Conservation (phyloP, 2,888 invertebrate genomes). For the Philereme transversata region DNA sequence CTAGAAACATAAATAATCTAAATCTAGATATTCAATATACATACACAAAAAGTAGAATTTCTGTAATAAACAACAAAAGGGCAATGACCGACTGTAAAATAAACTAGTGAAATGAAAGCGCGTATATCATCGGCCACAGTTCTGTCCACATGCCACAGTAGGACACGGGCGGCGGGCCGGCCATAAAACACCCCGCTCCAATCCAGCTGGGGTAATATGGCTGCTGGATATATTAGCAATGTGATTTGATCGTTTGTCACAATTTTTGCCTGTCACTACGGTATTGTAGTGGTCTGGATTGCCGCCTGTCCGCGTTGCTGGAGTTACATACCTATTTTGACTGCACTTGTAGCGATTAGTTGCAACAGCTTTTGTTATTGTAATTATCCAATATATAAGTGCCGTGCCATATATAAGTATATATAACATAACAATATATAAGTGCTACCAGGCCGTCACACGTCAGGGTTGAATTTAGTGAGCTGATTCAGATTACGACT, state of each 20-base stretch:
- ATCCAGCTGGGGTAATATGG: slow-evolving; percentile 48
- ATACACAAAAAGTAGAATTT: too few relatives aligned
- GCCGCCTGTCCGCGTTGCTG: slow-evolving; percentile 11
- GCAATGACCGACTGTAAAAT: slow-evolving; percentile 50
- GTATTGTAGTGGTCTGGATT: slow-evolving; percentile 26
- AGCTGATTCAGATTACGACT: too few relatives aligned
- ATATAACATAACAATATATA: too few relatives aligned
- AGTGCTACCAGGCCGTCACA: too few relatives aligned
- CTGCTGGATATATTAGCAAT: slow-evolving; percentile 47
- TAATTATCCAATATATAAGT: too few relatives aligned
- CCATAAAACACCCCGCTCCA: slow-evolving; percentile 67
- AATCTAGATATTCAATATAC: too few relatives aligned
- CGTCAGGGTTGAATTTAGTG: too few relatives aligned
- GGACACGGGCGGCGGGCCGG: slow-evolving; percentile 15
- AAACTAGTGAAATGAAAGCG: slow-evolving; percentile 69
- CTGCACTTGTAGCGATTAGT: too few relatives aligned
- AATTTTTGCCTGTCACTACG: slow-evolving; percentile 33
- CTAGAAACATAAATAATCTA: too few relatives aligned
- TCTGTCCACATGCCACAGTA: slow-evolving; percentile 70
- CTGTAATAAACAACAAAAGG: slow-evolving; percentile 26
- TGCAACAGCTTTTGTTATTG: too few relatives aligned
- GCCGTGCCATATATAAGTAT: too few relatives aligned
- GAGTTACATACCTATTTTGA: neutral
- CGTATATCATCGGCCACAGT: slow-evolving; percentile 69
- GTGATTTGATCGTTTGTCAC: slow-evolving; percentile 52